Conservation (phyloP, 2,888 invertebrate species). For the Phlogophora meticulosa region DNA sequence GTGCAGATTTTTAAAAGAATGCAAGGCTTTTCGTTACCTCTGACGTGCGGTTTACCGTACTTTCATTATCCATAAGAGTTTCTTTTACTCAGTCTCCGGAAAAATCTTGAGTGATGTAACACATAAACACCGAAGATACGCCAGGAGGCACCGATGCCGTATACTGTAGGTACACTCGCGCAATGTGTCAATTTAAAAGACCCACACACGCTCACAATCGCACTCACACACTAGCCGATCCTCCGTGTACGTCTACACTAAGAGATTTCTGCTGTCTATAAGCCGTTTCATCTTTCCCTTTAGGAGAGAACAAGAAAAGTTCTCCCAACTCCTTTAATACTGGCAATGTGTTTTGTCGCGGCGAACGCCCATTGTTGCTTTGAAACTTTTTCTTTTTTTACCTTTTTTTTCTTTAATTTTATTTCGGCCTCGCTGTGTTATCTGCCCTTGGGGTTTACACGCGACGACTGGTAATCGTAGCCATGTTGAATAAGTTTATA, state of each 20-base stretch:
- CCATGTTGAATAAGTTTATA: conserved; percentile 60
- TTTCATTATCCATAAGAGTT: neutral
- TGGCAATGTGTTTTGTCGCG: conserved; percentile 89
- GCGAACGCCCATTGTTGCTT: conserved; percentile 84
- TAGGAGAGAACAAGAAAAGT: conserved; percentile 67
- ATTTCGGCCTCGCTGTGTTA: conserved; percentile 80
- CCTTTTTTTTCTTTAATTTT: conserved; percentile 86
- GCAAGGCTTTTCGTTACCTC: too few species aligned
- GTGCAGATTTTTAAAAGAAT: too few species aligned
- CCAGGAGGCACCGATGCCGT: conserved; percentile 9
- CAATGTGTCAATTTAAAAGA: conserved; percentile 57
- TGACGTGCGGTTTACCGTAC: neutral
- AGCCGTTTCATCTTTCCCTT: conserved; percentile 65
- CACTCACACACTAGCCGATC: conserved; percentile 41
- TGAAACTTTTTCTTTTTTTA: conserved; percentile 80
- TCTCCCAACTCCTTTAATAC: conserved; percentile 66
- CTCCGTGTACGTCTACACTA: conserved; percentile 57
- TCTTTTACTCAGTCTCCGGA: conserved; percentile 1
- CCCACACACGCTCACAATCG: conserved; percentile 7
- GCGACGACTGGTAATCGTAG: conserved; percentile 68
- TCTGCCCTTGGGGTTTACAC: conserved; percentile 71
- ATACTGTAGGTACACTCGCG: conserved; percentile 12
- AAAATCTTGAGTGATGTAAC: conserved; percentile 24
- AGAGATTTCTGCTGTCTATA: conserved; percentile 68
- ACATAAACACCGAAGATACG: conserved; percentile 24